Conservation (phyloP, 2,113 vertebrate genomes). For the Heterotis niloticus region DNA sequence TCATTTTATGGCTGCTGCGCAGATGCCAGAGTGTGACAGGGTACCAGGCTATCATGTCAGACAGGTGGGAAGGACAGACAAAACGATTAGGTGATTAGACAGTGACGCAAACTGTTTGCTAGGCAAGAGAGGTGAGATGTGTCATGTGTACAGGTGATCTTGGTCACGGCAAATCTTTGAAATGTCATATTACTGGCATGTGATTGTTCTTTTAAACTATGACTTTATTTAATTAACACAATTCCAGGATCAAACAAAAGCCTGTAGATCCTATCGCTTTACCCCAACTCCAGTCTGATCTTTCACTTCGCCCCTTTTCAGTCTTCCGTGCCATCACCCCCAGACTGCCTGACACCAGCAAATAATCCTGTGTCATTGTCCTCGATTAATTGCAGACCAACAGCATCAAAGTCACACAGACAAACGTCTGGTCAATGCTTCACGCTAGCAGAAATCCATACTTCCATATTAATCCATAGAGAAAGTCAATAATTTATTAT, state of each 20-base stretch:
- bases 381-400: slow-evolving; percentile 32
- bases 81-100: background rate
- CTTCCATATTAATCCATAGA: no score
- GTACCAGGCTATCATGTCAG: background rate
- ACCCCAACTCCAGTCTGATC: background rate
- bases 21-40: slow-evolving; percentile 18
- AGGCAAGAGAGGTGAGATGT: slow-evolving; percentile 18
- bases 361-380: no score
- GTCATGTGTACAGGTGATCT: background rate
- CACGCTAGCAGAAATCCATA: no score
- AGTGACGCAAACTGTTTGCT: no score
- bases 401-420: background rate
- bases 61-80: slow-evolving; percentile 8
- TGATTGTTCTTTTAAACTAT: no score
- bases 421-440: no score
- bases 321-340: no score
- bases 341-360: no score
- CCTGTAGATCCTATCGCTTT: background rate
- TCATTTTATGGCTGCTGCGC: slow-evolving; percentile 18
- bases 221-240: background rate
- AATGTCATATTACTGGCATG: no score
- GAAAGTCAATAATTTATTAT: no score
- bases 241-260: background rate
- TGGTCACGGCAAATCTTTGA: background rate
- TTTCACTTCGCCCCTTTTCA: background rate